Conservation (phyloP, 2,888 invertebrate genomes). For the Pecten maximus region DNA sequence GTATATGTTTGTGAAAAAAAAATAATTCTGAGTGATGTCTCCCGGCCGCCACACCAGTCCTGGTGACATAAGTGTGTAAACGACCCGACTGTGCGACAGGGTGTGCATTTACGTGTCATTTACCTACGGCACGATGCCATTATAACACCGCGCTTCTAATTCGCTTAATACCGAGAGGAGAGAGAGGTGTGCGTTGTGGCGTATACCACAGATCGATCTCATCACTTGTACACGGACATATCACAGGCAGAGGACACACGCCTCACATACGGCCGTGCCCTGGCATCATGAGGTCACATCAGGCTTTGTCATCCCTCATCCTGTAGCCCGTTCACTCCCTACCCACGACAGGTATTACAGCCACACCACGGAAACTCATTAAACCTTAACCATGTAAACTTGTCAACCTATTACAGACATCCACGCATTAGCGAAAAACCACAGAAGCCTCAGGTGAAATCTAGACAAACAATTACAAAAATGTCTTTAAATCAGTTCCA, state of each 20-base stretch:
- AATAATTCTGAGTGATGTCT: background rate
- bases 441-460: background rate
- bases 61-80: slow-evolving; percentile 15
- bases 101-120: slow-evolving; percentile 5
- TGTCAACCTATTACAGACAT: background rate
- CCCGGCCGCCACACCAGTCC: background rate
- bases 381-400: background rate
- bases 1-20: background rate
- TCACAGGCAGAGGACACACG: slow-evolving; percentile 24
- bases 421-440: background rate
- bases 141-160: slow-evolving; percentile 29
- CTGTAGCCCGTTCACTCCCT: background rate
- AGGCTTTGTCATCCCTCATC: background rate
- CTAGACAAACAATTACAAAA: background rate
- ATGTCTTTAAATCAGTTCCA: background rate
- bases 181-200: slow-evolving; percentile 33
- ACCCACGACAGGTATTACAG: background rate
- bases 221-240: slow-evolving; percentile 21
- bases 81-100: background rate
- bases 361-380: background rate
- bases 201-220: slow-evolving; percentile 25
- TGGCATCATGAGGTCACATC: background rate
- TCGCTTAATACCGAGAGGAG: slow-evolving; percentile 30
- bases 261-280: background rate
- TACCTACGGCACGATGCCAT: slow-evolving; percentile 13